Conservation (phyloP, 2,797 vertebrate genomes). For the Coreius guichenoti region DNA sequence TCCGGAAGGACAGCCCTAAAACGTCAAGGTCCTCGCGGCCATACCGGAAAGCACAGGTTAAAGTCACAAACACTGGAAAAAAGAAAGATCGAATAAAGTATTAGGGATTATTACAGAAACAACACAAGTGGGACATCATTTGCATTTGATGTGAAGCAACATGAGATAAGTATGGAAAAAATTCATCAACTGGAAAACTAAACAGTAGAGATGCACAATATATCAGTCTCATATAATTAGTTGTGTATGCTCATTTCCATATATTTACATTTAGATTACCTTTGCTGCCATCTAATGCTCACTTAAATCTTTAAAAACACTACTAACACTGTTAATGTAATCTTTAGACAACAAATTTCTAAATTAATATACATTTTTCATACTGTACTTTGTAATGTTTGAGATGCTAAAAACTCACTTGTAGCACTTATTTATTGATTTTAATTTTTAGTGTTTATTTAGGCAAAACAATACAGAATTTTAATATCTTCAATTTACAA, state of each 20-base stretch:
- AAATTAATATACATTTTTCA: not conserved
- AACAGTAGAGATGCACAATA: not conserved
- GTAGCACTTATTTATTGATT: not conserved
- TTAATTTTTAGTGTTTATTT: not conserved
- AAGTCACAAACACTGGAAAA: constrained; percentile 88
- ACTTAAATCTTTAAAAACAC: not conserved
- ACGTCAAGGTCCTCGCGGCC: constrained; percentile 96
- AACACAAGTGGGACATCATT: not conserved
- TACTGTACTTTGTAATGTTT: not conserved
- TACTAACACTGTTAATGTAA: not conserved
- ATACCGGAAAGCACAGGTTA: constrained; percentile 96
- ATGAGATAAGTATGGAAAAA: not conserved
- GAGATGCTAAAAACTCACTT: not conserved
- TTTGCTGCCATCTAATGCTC: not conserved
- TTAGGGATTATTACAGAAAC: not conserved
- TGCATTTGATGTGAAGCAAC: not conserved
- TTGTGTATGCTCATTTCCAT: not conserved
- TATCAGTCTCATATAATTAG: not conserved
- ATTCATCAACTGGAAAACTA: not conserved
- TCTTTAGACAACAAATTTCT: not conserved
- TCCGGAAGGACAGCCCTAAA: constrained; percentile 93
- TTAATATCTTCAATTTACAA: not conserved
- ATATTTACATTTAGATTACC: not conserved
- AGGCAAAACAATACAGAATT: not conserved
- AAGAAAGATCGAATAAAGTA: not conserved